A percentile compares a stretch with the other conserved stretches of the same genome.
phyloP scores from a whole-genome alignment of 2,888 invertebrate species.

The Drosophila mettleri region DNA sequence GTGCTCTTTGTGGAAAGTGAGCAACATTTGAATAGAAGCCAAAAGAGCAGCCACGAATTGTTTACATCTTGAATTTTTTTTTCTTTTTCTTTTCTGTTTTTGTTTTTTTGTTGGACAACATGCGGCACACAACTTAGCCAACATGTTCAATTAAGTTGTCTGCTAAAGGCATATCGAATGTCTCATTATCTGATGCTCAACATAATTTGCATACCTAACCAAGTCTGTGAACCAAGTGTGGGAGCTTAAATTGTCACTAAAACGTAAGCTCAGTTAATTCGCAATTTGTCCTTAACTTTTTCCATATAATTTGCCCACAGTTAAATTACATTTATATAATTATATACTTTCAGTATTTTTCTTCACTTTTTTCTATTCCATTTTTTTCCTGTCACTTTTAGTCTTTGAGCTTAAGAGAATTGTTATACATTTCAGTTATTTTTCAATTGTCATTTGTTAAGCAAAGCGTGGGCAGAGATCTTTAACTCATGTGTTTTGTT shows the following conservation, averaged over 20 bases:
- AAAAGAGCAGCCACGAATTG: slow-evolving; percentile 34
- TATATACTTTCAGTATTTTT: not conserved
- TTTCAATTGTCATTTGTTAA: slow-evolving; percentile 6
- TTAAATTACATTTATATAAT: not conserved
- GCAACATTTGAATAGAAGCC: slow-evolving; percentile 53
- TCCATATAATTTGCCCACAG: not conserved
- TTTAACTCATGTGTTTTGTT: not conserved
- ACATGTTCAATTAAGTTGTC: slow-evolving; percentile 69
- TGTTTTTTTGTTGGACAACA: slow-evolving; percentile 41
- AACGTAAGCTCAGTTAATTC: not conserved
- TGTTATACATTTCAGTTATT: not conserved
- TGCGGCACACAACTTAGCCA: slow-evolving; percentile 42
- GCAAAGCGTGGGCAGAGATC: slow-evolving; percentile 1
- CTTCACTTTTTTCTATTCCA: not conserved
- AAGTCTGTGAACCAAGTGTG: not conserved
- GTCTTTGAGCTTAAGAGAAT: not conserved
- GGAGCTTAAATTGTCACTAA: slow-evolving; percentile 4
- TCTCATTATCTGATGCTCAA: slow-evolving; percentile 40
- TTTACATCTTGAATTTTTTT: slow-evolving; percentile 17
- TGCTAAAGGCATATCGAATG: slow-evolving; percentile 40
- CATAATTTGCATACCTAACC: slow-evolving; percentile 33
- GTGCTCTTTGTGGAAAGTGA: slow-evolving; percentile 70
- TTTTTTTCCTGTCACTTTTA: not conserved
- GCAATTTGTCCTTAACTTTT: not conserved
- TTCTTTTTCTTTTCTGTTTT: no score